Evolutionary conservation across 2,888 invertebrate species (phyloP).

Genomic region (Zaprionus bogoriensis): DNA sequence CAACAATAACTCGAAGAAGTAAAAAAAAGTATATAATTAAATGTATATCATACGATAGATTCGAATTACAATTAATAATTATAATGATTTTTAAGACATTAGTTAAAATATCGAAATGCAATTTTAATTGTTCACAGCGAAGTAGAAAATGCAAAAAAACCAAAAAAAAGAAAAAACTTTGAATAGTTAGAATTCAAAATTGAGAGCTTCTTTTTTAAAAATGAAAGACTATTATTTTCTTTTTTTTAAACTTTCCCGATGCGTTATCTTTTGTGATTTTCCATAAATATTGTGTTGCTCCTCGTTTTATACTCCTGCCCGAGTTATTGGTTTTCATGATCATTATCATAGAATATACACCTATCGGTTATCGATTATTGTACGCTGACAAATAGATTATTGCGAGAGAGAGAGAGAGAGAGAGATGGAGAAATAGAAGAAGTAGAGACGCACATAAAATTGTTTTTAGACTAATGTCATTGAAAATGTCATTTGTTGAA

Average conservation of each 20-base stretch:
- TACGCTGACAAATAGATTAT: background rate
- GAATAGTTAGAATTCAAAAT: constrained; percentile 30
- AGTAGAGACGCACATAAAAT: constrained; percentile 60
- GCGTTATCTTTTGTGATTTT: background rate
- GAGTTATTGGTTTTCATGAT: too few species aligned
- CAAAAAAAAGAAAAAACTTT: too few species aligned
- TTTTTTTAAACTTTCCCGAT: background rate
- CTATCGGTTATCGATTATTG: background rate
- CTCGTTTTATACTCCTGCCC: too few species aligned
- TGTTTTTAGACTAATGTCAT: constrained; percentile 72
- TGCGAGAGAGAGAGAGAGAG: too few species aligned
- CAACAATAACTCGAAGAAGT: constrained; percentile 25
- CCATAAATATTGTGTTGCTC: background rate
- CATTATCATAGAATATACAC: too few species aligned
- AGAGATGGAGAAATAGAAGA: constrained; percentile 13
- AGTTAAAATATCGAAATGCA: constrained; percentile 14
- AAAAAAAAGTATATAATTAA: background rate
- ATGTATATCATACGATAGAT: constrained; percentile 21
- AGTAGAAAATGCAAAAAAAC: background rate
- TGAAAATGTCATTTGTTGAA: constrained; percentile 72
- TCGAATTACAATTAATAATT: constrained; percentile 8
- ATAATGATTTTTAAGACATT: constrained; percentile 31
- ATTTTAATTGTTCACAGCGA: constrained; percentile 15
- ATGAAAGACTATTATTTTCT: background rate
- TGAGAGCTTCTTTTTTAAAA: background rate